Evolutionary conservation across 2,797 vertebrate genomes (phyloP).

Genomic region (Mico argentatus): DNA sequence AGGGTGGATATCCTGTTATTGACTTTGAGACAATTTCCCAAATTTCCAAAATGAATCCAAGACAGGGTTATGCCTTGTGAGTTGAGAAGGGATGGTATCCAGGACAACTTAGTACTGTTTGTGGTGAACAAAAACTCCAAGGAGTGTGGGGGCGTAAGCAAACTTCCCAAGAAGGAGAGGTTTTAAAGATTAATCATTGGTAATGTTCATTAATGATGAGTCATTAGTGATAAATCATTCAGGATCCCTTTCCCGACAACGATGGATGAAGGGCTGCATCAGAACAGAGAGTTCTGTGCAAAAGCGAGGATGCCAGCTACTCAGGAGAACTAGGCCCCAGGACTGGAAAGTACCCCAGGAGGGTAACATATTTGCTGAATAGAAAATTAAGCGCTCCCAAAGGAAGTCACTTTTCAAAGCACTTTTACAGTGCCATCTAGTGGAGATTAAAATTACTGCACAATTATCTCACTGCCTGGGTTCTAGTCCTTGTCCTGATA

Average conservation of each 20-base stretch:
- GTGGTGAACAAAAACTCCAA: not conserved
- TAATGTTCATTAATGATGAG: slow-evolving; percentile 67
- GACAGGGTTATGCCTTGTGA: too few relatives aligned
- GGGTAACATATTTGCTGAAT: not conserved
- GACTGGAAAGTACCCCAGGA: not conserved
- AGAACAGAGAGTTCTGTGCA: slow-evolving; percentile 25
- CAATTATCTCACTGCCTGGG: not conserved
- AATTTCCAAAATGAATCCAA: not conserved
- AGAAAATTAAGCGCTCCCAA: not conserved
- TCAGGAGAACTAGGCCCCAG: not conserved
- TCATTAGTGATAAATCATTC: slow-evolving; percentile 74
- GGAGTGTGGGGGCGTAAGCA: not conserved
- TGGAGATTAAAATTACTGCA: slow-evolving; percentile 41
- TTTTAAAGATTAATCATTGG: slow-evolving; percentile 68
- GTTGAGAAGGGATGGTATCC: not conserved
- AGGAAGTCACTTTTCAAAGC: not conserved
- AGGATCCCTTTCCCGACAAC: slow-evolving; percentile 40
- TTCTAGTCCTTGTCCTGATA: not conserved
- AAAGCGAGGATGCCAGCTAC: not conserved
- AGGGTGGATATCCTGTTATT: not conserved
- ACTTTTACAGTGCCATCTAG: slow-evolving; percentile 66
- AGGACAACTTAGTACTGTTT: not conserved
- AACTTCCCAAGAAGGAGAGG: slow-evolving; percentile 13
- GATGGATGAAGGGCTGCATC: not conserved
- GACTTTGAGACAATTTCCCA: not conserved